These are phyloP conservation scores for Gallinago jamesoni DNA, from an alignment of 2,113 vertebrate genomes.

Conservation along the genomic window DNA sequence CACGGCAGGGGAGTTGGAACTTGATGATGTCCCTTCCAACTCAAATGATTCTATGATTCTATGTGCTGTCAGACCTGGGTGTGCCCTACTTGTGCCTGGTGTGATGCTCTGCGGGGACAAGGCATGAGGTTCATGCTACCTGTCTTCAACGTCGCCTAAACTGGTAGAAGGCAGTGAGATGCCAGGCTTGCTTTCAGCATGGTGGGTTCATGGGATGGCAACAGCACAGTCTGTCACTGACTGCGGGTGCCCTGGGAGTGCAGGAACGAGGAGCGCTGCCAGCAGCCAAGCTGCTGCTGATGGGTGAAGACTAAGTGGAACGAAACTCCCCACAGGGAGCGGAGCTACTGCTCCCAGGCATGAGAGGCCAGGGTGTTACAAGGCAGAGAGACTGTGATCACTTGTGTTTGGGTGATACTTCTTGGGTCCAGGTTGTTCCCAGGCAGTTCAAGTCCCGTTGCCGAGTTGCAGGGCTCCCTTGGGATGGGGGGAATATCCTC, in stretches of 20 bases:
- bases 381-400: not conserved
- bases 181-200: not conserved
- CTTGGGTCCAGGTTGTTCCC: rapidly evolving
- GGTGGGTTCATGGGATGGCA: not conserved
- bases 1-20: too few relatives aligned
- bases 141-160: rapidly evolving
- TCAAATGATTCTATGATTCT: too few relatives aligned
- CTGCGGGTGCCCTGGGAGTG: rapidly evolving
- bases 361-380: rapidly evolving
- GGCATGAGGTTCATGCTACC: not conserved
- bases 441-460: not conserved
- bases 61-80: not conserved
- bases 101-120: not conserved
- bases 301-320: not conserved
- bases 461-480: not conserved
- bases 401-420: not conserved
- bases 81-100: not conserved
- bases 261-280: not conserved
- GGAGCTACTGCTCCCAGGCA: not conserved
- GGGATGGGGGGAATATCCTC: not conserved
- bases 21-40: too few relatives aligned
- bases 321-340: not conserved
- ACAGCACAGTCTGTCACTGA: not conserved
- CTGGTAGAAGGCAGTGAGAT: not conserved
- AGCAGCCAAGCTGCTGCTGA: not conserved